phyloP scores from a whole-genome alignment of 1,140 invertebrate genomes.

The Halictus rubicundus region DNA sequence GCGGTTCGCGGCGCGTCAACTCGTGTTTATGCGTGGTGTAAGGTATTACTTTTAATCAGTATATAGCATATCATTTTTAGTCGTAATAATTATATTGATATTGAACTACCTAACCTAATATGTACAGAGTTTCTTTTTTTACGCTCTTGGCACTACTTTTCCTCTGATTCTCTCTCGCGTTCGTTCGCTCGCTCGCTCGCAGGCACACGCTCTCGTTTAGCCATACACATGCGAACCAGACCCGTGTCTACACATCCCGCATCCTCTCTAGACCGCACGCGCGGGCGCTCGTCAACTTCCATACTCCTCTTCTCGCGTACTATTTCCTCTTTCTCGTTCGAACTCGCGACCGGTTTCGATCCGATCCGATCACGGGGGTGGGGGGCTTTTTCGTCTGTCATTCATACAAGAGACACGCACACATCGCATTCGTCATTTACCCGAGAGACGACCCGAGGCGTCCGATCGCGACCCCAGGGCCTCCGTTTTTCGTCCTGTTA shows the following conservation, averaged over 20 bases:
- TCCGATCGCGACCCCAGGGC: conserved; percentile 34
- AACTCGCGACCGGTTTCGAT: too few species aligned
- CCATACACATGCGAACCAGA: background rate
- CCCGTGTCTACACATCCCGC: background rate
- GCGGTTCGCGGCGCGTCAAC: conserved; percentile 62
- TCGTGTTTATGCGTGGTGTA: conserved; percentile 71
- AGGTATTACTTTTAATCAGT: conserved; percentile 72
- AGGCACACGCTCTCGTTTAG: background rate
- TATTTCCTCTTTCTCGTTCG: background rate
- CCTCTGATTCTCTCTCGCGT: conserved; percentile 32
- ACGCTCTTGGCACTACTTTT: conserved; percentile 76
- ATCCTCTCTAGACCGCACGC: background rate
- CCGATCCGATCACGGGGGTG: background rate
- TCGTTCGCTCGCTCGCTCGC: background rate
- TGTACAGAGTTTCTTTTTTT: conserved; percentile 72
- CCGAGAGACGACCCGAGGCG: conserved; percentile 25
- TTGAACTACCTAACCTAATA: conserved; percentile 79
- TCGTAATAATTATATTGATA: conserved; percentile 78
- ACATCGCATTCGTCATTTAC: conserved; percentile 39
- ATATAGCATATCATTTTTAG: conserved; percentile 77
- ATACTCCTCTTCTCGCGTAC: background rate
- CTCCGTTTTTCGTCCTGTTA: background rate
- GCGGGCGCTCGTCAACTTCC: background rate
- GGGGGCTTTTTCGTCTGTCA: background rate
- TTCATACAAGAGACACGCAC: background rate